These are phyloP conservation scores for Dasypolia templi DNA, from an alignment of 2,888 invertebrate genomes.

Conservation along the genomic window DNA sequence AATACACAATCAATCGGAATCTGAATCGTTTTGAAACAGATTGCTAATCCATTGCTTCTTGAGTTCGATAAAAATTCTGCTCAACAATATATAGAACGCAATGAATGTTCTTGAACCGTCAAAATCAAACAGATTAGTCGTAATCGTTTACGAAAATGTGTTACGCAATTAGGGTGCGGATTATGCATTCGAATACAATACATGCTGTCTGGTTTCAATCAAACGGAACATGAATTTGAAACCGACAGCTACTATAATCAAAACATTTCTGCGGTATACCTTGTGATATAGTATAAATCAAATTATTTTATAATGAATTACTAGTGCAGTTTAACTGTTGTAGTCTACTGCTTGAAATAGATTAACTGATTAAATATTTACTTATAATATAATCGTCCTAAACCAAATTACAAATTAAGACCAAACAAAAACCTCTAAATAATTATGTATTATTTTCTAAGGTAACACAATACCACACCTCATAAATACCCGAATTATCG, in stretches of 20 bases:
- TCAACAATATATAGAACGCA: no score
- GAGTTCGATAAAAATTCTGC: no score
- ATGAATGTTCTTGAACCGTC: no score
- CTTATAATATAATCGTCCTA: background rate
- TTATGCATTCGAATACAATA: constrained; percentile 16
- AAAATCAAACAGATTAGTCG: no score
- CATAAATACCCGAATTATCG: background rate
- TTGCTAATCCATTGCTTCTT: no score
- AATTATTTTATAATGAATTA: background rate
- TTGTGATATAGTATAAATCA: background rate
- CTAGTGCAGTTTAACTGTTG: background rate
- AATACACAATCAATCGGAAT: no score
- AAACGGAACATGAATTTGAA: constrained; percentile 4
- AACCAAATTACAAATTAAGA: background rate
- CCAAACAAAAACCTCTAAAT: background rate
- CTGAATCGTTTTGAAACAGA: no score
- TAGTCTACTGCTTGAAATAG: background rate
- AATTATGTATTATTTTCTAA: no score
- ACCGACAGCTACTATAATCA: constrained; percentile 3
- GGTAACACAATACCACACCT: background rate
- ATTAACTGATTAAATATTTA: background rate
- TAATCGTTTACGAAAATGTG: no score
- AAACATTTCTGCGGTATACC: background rate
- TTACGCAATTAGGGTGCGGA: no score
- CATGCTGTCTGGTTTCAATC: constrained; percentile 37